phyloP scores from a whole-genome alignment of 2,113 vertebrate genomes.

The Etheostoma spectabile region DNA sequence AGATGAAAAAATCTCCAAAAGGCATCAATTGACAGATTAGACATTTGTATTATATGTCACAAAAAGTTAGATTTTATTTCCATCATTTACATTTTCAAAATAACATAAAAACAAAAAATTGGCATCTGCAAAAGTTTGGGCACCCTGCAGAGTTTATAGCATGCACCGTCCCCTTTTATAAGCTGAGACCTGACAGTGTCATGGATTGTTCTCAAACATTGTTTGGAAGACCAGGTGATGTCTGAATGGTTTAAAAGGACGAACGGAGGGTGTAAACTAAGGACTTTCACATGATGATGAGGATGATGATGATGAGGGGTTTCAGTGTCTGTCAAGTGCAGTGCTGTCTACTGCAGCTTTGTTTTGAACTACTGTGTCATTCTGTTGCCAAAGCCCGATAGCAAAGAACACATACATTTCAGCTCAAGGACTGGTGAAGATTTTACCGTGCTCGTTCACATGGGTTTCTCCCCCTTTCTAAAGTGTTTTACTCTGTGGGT shows the following conservation, averaged over 20 bases:
- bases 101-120: too few species aligned
- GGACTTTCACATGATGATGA: constrained; percentile 50
- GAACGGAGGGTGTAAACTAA: constrained; percentile 31
- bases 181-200: too few species aligned
- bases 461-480: constrained; percentile 42
- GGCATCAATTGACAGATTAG: too few species aligned
- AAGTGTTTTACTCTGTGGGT: constrained; percentile 64
- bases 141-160: too few species aligned
- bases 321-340: constrained; percentile 52
- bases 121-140: too few species aligned
- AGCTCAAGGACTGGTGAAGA: constrained; percentile 83
- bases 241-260: constrained; percentile 58
- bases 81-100: too few species aligned
- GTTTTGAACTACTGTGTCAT: constrained; percentile 86
- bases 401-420: constrained; percentile 93
- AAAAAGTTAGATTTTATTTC: too few species aligned
- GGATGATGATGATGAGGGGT: constrained; percentile 34
- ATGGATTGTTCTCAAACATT: too few species aligned
- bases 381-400: constrained; percentile 94
- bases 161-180: too few species aligned
- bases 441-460: constrained; percentile 60
- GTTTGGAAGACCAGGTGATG: too few species aligned
- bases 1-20: too few species aligned
- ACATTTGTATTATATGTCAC: too few species aligned
- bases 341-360: constrained; percentile 76